Conservation (phyloP, 2,113 vertebrate genomes). For the Lepus europaeus region DNA sequence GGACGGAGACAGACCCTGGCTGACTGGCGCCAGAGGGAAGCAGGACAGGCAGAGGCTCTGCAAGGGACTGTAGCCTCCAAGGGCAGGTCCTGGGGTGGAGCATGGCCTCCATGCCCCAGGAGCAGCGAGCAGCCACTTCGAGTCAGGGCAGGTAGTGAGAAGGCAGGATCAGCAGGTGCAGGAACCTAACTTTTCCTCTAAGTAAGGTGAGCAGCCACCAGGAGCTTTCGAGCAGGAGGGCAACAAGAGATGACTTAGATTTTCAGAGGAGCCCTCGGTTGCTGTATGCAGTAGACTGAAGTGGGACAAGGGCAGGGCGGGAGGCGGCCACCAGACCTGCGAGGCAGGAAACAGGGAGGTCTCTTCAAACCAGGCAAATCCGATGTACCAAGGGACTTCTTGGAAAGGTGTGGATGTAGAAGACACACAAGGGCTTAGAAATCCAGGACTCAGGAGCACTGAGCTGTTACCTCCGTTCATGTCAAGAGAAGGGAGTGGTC, state of each 20-base stretch:
- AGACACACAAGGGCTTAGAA: not conserved
- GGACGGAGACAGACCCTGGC: too few species aligned
- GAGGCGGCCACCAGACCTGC: not conserved
- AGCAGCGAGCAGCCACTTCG: not conserved
- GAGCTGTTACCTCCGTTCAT: not conserved
- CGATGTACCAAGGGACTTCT: not conserved
- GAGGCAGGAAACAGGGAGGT: not conserved
- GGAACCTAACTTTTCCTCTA: not conserved
- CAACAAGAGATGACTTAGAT: not conserved
- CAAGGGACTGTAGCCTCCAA: not conserved
- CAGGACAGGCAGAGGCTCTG: not conserved
- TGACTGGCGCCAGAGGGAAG: not conserved
- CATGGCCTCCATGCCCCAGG: not conserved
- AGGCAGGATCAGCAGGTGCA: not conserved
- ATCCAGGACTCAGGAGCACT: not conserved
- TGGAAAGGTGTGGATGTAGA: not conserved
- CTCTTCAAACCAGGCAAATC: not conserved
- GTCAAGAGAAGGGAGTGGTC: not conserved
- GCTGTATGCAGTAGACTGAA: not conserved
- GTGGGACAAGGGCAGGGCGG: not conserved
- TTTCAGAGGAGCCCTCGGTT: not conserved
- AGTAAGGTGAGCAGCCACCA: not conserved
- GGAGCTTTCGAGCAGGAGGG: not conserved
- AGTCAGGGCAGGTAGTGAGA: not conserved
- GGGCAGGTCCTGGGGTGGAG: not conserved